Evolutionary conservation across 1,140 invertebrate species (phyloP).

Genomic region (Sinonovacula constricta): DNA sequence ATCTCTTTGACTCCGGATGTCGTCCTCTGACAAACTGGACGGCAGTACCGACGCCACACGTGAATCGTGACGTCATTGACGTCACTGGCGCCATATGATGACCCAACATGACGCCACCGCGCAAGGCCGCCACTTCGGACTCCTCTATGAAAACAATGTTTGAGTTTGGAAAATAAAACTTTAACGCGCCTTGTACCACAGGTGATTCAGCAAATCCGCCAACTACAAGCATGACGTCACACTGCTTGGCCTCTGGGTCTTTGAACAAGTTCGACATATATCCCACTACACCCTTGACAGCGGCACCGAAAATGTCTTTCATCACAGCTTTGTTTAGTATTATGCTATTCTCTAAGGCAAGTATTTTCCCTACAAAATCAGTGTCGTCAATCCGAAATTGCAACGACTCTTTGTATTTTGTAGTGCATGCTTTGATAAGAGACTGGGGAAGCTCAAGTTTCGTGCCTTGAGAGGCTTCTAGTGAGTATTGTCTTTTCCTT

Average conservation of each 20-base stretch:
- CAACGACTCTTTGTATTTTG: slow-evolving; percentile 35
- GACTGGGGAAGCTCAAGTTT: slow-evolving; percentile 24
- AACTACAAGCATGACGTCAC: slow-evolving; percentile 36
- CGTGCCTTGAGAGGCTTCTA: slow-evolving; percentile 30
- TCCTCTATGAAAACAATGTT: slow-evolving; percentile 19
- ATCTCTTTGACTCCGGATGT: slow-evolving; percentile 39
- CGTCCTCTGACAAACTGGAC: slow-evolving; percentile 26
- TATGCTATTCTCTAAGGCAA: slow-evolving; percentile 30
- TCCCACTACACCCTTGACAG: slow-evolving; percentile 47
- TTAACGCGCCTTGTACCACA: slow-evolving; percentile 25
- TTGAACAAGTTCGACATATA: slow-evolving; percentile 41
- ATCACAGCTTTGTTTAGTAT: slow-evolving; percentile 46
- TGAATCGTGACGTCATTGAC: background rate
- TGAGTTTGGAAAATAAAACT: slow-evolving; percentile 51
- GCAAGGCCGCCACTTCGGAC: slow-evolving; percentile 9
- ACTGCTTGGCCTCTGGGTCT: slow-evolving; percentile 42
- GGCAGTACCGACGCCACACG: slow-evolving; percentile 39
- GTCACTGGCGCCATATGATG: slow-evolving; percentile 16
- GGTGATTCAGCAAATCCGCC: slow-evolving; percentile 43
- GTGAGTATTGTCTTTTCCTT: slow-evolving; percentile 25
- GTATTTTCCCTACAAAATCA: slow-evolving; percentile 38
- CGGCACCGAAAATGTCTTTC: slow-evolving; percentile 48
- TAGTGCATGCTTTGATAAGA: slow-evolving; percentile 32
- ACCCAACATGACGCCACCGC: slow-evolving; percentile 31
- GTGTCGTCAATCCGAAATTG: slow-evolving; percentile 46